Base-by-base conservation (phyloP, 2,888 invertebrate genomes). In the Nemoura dubitans region DNA sequence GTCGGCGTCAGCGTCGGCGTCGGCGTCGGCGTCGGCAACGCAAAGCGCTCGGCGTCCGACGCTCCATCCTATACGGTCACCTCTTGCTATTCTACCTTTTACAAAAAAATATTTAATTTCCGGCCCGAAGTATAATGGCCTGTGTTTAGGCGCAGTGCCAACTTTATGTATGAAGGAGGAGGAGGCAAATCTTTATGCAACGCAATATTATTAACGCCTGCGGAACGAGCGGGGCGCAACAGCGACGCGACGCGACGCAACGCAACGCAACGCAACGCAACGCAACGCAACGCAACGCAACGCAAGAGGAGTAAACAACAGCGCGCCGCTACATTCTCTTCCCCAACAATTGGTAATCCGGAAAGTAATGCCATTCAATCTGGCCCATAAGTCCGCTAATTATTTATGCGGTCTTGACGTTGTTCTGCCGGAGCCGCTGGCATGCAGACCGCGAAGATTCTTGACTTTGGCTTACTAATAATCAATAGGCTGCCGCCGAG, bases 111-210 rank as follows among this genome's bases (percentile, higher is more conserved):
- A 59, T 59, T 59, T 59, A 59, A 59, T 59, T 59, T 59, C 59
- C 59, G 59, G 59, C 59, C 59, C 59, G 59, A 59, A 59, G 59
- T 59, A 59, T 59, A 59, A 59, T 59, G 59, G 59, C 59, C 21
- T 59, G 59, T 59, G 59, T 59, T 59, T 59, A 59, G 59, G 59
- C 59, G 59, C 59, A 59, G 59, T 59, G 59, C 59, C 59, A 59
- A 59, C 21, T 59, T 59, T 59, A 59, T 59, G 59, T 59, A 59
- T 59, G 59, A 7, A 59, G 59, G 14, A 59, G 59, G 59, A 59
- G 59, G 59, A 59, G 59, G 59, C 59, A 59, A 59, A 59, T 59
- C 59, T 59, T 59, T 59, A 59, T 21, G 59, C 59, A 59, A 59
- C 59, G 36, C 36, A 36, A 36, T 36, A 36, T 36, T 36, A 36